phyloP scores from a whole-genome alignment of 2,113 vertebrate species.

The Uria aalge region DNA sequence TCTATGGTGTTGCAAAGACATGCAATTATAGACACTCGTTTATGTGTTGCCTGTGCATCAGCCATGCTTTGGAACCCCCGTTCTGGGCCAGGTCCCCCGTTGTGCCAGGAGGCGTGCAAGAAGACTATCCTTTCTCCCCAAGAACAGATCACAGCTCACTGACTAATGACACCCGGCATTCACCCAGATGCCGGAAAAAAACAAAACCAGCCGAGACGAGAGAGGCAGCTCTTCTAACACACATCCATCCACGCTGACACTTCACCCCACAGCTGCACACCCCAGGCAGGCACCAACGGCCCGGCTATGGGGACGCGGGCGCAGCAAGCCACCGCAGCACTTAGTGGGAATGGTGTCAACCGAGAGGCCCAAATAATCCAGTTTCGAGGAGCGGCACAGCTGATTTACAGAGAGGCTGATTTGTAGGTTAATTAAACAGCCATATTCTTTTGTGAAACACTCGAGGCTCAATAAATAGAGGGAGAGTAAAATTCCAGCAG shows the following conservation, averaged over 20 bases:
- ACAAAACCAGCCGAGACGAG: not conserved
- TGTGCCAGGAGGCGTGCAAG: not conserved
- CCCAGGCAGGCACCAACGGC: not conserved
- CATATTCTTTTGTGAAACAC: slow-evolving; percentile 50
- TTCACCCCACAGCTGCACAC: not conserved
- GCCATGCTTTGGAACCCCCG: not conserved
- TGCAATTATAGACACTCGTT: not conserved
- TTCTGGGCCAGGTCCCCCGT: not conserved
- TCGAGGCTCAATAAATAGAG: not conserved
- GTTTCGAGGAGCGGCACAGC: not conserved
- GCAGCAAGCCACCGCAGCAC: not conserved
- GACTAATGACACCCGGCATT: not conserved
- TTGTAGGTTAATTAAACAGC: slow-evolving; percentile 55
- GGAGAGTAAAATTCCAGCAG: slow-evolving; percentile 46
- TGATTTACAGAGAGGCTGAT: slow-evolving; percentile 23
- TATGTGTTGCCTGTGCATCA: not conserved
- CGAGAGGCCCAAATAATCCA: not conserved
- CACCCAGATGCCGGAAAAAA: not conserved
- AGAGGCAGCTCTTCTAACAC: not conserved
- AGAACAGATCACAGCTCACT: not conserved
- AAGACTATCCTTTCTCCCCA: not conserved
- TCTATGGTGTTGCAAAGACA: not conserved
- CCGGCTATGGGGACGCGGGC: accelerated
- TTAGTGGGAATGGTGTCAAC: not conserved
- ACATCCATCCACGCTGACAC: accelerated